Evolutionary conservation across 2,797 vertebrate genomes (phyloP).

Genomic region (Periparus ater): DNA sequence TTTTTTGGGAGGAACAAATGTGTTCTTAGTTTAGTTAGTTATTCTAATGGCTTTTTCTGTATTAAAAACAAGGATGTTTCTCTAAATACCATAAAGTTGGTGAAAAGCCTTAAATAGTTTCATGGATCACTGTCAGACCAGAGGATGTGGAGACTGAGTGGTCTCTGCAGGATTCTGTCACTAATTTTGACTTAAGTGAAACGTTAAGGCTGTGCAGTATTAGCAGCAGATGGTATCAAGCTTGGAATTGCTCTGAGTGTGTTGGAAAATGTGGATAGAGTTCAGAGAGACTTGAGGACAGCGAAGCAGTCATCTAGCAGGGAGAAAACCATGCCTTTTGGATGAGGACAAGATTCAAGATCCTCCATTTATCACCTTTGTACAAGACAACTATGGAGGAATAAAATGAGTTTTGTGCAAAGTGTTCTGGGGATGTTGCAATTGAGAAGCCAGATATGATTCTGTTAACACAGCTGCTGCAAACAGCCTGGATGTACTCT

Average conservation of each 20-base stretch:
- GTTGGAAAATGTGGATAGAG: not conserved
- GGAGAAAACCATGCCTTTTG: not conserved
- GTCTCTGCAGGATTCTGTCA: conserved; percentile 24
- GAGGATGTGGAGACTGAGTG: not conserved
- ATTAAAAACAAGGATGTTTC: not conserved
- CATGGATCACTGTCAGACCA: not conserved
- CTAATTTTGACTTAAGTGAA: conserved; percentile 28
- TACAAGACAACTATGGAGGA: not conserved
- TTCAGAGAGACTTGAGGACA: not conserved
- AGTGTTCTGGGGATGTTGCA: not conserved
- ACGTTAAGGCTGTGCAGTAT: not conserved
- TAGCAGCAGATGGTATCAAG: conserved; percentile 28
- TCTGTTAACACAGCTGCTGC: not conserved
- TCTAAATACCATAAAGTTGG: not conserved
- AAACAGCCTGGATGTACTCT: not conserved
- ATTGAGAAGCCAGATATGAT: not conserved
- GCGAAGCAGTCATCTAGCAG: not conserved
- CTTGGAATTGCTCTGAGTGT: not conserved
- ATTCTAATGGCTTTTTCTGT: not conserved
- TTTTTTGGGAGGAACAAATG: not conserved
- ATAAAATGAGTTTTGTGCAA: not conserved
- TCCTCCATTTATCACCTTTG: not conserved
- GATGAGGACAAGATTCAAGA: not conserved
- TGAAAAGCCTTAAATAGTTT: conserved; percentile 2
- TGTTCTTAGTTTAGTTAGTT: not conserved